Evolutionary conservation across 2,113 vertebrate species (phyloP).

Genomic region (Tursiops truncatus): DNA sequence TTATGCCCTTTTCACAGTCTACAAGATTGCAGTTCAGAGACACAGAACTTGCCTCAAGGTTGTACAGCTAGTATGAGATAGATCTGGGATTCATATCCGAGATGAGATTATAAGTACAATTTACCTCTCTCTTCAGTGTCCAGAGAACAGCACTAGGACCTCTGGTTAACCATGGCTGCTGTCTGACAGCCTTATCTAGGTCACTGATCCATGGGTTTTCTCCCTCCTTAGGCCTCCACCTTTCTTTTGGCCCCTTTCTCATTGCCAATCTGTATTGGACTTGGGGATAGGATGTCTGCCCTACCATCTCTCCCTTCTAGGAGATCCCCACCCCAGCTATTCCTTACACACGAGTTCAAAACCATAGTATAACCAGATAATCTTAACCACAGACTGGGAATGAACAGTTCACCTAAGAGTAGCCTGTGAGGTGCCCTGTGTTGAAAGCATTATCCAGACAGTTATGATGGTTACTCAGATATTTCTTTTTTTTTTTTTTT

Average conservation of each 20-base stretch:
- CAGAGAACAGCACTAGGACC: neutral
- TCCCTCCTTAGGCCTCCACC: neutral
- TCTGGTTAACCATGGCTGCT: neutral
- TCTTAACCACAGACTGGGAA: neutral
- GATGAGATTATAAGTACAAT: neutral
- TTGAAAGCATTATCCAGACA: neutral
- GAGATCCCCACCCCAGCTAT: neutral
- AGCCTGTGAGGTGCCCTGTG: neutral
- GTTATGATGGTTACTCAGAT: neutral
- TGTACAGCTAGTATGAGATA: neutral
- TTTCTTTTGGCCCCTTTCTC: neutral
- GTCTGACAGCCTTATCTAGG: neutral
- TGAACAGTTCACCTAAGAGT: neutral
- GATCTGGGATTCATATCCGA: neutral
- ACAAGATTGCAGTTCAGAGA: neutral
- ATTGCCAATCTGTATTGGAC: neutral
- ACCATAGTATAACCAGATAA: neutral
- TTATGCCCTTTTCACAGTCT: neutral
- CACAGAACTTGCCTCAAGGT: neutral
- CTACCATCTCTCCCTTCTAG: neutral
- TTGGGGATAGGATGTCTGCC: neutral
- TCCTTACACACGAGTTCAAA: neutral
- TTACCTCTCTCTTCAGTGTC: neutral
- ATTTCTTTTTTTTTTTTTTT: neutral
- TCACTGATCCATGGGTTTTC: neutral